Evolutionary conservation across 2,113 vertebrate genomes (phyloP).

Genomic region (Puffinus mauretanicus): DNA sequence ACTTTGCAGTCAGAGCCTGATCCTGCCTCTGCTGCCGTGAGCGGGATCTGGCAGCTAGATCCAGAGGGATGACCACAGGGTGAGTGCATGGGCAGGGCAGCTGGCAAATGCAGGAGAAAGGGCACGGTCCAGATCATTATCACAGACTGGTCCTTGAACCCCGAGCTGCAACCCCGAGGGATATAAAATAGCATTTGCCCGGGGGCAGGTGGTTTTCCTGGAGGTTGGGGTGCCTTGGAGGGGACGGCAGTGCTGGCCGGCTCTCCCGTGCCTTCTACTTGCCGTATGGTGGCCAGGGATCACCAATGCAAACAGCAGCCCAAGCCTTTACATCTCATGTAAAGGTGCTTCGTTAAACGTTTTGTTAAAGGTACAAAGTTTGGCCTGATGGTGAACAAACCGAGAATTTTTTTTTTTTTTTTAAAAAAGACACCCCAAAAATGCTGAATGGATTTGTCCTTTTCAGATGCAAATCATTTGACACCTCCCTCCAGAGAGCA

Average conservation of each 20-base stretch:
- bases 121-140: not conserved
- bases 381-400: not conserved
- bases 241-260: not conserved
- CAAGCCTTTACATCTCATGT: not conserved
- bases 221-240: not conserved
- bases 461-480: not conserved
- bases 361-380: not conserved
- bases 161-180: not conserved
- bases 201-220: not conserved
- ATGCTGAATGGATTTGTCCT: not conserved
- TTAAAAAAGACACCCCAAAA: not conserved
- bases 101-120: not conserved
- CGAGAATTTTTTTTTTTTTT: not conserved
- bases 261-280: not conserved
- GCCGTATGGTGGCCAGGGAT: fast-evolving
- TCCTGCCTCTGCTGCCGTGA: not conserved
- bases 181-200: not conserved
- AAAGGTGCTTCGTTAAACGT: not conserved
- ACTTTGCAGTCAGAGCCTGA: not conserved
- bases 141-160: not conserved
- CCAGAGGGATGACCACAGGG: not conserved
- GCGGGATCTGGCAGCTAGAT: too few species aligned
- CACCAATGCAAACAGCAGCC: not conserved
- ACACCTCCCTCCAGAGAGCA: not conserved
- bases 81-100: not conserved